Percentiles rank a stretch among this genome's conserved stretches.
Evolutionary conservation across 2,888 invertebrate species (phyloP).

Genomic region (Watsonalla cultraria): DNA sequence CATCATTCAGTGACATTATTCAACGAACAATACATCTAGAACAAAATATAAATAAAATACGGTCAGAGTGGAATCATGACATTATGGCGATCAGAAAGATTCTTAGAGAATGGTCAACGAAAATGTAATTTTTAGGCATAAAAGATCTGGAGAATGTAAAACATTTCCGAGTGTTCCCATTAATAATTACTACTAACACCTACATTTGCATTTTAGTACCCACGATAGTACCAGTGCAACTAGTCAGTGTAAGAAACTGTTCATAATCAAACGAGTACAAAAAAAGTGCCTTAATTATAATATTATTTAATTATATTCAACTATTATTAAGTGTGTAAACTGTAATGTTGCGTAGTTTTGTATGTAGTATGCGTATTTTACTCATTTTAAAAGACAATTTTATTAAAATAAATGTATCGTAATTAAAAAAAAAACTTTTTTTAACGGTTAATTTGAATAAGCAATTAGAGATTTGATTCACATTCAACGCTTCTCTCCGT

Average conservation of each 20-base stretch:
- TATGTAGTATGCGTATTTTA: neutral
- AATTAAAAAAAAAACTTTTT: too few species aligned
- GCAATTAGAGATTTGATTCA: too few species aligned
- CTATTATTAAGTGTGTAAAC: neutral
- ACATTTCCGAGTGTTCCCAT: neutral
- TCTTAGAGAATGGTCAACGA: neutral
- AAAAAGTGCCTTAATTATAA: slow-evolving; percentile 25
- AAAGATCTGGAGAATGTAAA: neutral
- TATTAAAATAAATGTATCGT: neutral
- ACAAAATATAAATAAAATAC: neutral
- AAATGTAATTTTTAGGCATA: neutral
- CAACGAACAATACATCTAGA: neutral
- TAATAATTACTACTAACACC: too few species aligned
- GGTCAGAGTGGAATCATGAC: too few species aligned
- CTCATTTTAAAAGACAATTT: too few species aligned
- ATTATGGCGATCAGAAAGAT: too few species aligned
- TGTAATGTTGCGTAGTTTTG: neutral
- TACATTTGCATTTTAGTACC: neutral
- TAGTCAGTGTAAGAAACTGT: slow-evolving; percentile 31
- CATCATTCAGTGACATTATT: too few species aligned
- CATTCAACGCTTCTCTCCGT: too few species aligned
- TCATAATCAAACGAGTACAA: slow-evolving; percentile 24
- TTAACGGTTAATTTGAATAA: too few species aligned
- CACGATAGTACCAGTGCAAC: slow-evolving; percentile 27
- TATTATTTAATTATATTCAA: neutral